phyloP scores from a whole-genome alignment of 2,888 invertebrate genomes.

The Nasonovia ribisnigri region DNA sequence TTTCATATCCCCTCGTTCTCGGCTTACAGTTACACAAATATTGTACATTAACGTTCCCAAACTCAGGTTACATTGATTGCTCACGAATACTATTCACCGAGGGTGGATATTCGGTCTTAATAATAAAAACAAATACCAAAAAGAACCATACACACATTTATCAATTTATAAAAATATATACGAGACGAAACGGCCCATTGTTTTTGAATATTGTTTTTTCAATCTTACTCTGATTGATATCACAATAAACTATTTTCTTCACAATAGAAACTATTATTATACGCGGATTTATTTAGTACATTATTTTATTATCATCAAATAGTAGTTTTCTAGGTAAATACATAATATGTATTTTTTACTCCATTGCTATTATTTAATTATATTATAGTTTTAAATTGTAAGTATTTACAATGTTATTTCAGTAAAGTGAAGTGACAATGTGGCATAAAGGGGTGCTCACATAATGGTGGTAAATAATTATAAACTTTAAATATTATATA shows the following conservation, averaged over 20 bases:
- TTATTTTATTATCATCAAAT: background rate
- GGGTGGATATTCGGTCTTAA: background rate
- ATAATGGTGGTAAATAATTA: background rate
- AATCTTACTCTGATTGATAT: background rate
- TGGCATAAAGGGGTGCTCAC: background rate
- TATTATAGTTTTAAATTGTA: background rate
- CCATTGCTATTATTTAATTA: background rate
- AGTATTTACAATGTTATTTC: background rate
- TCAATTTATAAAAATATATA: background rate
- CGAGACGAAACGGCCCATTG: background rate
- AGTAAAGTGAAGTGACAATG: background rate
- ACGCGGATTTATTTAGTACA: background rate
- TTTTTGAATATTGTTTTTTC: background rate
- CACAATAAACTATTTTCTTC: background rate
- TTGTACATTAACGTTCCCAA: background rate
- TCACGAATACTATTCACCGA: background rate
- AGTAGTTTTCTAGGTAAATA: background rate
- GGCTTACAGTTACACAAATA: background rate
- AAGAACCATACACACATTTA: background rate
- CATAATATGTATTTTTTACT: background rate
- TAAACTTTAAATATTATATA: background rate
- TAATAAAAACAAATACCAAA: constrained; percentile 18
- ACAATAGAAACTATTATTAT: background rate
- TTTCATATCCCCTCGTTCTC: background rate
- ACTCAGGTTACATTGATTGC: background rate